phyloP scores from a whole-genome alignment of 1,140 invertebrate genomes.

The Cydia splendana region DNA sequence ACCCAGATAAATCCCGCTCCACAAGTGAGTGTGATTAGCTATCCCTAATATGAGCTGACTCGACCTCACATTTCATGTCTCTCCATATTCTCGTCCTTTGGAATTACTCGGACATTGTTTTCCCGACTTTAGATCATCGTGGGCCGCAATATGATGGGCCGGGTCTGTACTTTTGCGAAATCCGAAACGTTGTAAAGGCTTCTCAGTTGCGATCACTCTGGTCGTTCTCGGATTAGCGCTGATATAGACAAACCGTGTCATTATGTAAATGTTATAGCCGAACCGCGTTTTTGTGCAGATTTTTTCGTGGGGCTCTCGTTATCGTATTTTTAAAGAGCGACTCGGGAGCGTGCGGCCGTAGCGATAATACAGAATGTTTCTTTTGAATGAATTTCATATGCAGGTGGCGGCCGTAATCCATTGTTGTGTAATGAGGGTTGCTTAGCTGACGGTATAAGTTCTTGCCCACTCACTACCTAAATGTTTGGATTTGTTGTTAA shows the following conservation, averaged over 20 bases:
- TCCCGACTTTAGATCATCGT: constrained; percentile 9
- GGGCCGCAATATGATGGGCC: not conserved
- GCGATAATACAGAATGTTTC: constrained; percentile 27
- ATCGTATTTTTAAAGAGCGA: constrained; percentile 29
- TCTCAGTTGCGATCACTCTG: not conserved
- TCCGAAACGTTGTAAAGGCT: constrained; percentile 3
- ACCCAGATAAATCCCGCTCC: too few relatives aligned
- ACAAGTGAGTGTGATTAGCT: not conserved
- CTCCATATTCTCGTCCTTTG: not conserved
- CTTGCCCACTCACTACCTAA: too few relatives aligned
- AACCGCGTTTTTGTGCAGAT: constrained; percentile 5
- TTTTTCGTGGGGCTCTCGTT: not conserved
- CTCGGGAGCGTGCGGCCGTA: not conserved
- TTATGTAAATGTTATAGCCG: constrained; percentile 30
- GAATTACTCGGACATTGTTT: constrained; percentile 12
- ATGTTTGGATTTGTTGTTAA: too few relatives aligned
- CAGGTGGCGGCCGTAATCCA: constrained; percentile 81
- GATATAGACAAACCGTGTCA: not conserved
- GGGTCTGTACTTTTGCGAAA: not conserved
- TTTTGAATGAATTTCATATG: constrained; percentile 50
- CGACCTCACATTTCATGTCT: not conserved
- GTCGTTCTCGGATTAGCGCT: not conserved
- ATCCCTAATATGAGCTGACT: not conserved
- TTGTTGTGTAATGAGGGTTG: constrained; percentile 16
- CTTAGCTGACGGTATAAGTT: not conserved